phyloP scores from a whole-genome alignment of 2,888 invertebrate species.

The Seira musarum region DNA sequence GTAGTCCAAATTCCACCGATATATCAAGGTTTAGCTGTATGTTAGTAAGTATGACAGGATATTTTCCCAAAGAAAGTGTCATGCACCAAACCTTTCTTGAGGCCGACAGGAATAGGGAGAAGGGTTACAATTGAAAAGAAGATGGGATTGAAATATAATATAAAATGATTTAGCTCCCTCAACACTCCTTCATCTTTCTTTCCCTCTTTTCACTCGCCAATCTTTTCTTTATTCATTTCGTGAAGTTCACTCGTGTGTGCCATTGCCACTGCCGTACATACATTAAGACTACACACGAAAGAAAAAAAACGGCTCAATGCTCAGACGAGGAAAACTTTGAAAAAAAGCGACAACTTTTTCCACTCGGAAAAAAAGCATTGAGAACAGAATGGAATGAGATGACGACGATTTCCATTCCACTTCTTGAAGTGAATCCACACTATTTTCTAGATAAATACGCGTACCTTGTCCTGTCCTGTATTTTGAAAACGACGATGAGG shows the following conservation, averaged over 20 bases:
- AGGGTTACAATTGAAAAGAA: slow-evolving; percentile 60
- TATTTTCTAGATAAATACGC: background rate
- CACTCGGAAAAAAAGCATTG: slow-evolving; percentile 8
- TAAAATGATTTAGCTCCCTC: slow-evolving; percentile 62
- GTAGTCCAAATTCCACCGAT: no score
- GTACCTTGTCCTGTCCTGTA: background rate
- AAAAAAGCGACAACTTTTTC: slow-evolving; percentile 12
- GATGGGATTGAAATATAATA: slow-evolving; percentile 65
- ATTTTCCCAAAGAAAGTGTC: background rate
- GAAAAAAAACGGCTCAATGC: slow-evolving; percentile 8
- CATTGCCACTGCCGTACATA: background rate
- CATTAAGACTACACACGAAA: background rate
- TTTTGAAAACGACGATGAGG: no score
- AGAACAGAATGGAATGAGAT: slow-evolving; percentile 16
- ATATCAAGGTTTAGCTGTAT: background rate
- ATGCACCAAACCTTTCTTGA: background rate
- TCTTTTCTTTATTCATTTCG: slow-evolving; percentile 16
- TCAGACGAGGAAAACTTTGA: slow-evolving; percentile 4
- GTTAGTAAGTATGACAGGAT: background rate
- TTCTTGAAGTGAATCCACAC: background rate
- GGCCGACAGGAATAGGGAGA: slow-evolving; percentile 5
- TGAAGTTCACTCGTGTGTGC: slow-evolving; percentile 20
- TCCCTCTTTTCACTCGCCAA: background rate
- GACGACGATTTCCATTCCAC: slow-evolving; percentile 22
- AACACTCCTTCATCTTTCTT: slow-evolving; percentile 45